Base-by-base conservation (phyloP, 2,888 invertebrate genomes). In the Proisotoma minuta region DNA sequence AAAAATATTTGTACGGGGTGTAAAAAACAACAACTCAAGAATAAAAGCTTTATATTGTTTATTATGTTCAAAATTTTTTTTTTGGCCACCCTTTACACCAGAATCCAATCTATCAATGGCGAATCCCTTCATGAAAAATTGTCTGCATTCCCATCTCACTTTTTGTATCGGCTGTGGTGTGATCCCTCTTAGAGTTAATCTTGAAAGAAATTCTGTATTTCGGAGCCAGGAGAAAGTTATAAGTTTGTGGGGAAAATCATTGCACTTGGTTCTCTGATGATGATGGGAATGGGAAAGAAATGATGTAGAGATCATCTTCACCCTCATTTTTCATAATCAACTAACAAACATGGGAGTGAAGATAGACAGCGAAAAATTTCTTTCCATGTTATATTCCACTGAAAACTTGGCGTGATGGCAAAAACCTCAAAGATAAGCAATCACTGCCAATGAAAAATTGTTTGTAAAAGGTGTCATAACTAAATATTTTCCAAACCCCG, bases 271-370 rank as follows among this genome's bases (percentile, higher is more conserved):
- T 52, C 18, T 27, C 40, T 39, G 50, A 26, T 62, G 40, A 20
- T 27, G 54, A 54, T 54, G 52, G 29, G 12, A 28, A 52, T 52
- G 54, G 40, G 18, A 39, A 54, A 61, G 59, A 60, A 62, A 62
- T 60, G 59, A 60, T 65, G 51, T 59, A 24, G 60, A 53, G 65
- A 65, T 65, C 62, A 65, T 65, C 65, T 56, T 61, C 60, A 54
- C 52, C 50, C 62, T 60, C 65, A 65, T 65, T 65, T 65, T 65
- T 65, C 65, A 65, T 62, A 65, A 59, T 54, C 34, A 54, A 54
- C 54, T 54, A 54, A 54, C 54, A 40, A 34, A 54, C 39, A 29
- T 40, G n/a, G n/a, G 54, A 39, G 54, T 22, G 39, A 22, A 39
- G 39, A 39, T 3, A 43, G 34, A 34, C 28, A n/a, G 54, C 22